phyloP scores from a whole-genome alignment of 2,888 invertebrate species.

The Pristionchus arcanus region DNA sequence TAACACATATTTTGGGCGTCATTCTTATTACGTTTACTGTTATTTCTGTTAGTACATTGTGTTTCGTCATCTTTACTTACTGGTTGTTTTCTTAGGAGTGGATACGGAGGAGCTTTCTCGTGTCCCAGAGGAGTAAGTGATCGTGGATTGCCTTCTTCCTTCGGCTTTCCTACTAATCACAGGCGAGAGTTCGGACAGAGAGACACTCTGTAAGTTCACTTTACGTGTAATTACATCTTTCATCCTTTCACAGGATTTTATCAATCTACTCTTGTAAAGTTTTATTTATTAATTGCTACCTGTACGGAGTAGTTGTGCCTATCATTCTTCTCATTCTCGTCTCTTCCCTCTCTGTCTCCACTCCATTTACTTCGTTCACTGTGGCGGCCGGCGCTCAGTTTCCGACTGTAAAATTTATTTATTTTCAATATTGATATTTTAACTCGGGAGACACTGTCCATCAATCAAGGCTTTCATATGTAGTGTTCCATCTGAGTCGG shows the following conservation, averaged over 20 bases:
- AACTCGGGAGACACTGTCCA: too few relatives aligned
- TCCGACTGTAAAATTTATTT: background rate
- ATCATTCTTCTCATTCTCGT: conserved; percentile 1
- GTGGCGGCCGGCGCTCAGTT: conserved; percentile 37
- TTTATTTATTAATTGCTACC: conserved; percentile 2
- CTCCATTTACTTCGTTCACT: conserved; percentile 51
- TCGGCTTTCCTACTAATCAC: conserved; percentile 4
- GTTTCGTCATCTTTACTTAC: background rate
- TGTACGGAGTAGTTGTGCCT: background rate
- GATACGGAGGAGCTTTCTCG: background rate
- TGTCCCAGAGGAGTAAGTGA: conserved; percentile 49
- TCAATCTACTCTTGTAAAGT: too few relatives aligned
- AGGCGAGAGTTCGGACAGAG: conserved; percentile 45
- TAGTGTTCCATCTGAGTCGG: background rate
- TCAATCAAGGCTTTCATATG: background rate
- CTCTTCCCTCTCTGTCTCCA: background rate
- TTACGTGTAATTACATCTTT: too few relatives aligned
- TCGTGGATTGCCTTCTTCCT: conserved; percentile 1
- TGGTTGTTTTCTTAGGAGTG: background rate
- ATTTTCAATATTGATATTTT: too few relatives aligned
- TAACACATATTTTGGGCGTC: too few relatives aligned
- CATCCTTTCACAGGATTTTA: too few relatives aligned
- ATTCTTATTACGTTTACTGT: too few relatives aligned
- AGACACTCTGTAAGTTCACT: conserved; percentile 43
- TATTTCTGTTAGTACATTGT: background rate